Percentiles rank a stretch among this genome's conserved stretches.
Conservation (phyloP, 2,113 vertebrate species). For the Rhodinocichla rosea region DNA sequence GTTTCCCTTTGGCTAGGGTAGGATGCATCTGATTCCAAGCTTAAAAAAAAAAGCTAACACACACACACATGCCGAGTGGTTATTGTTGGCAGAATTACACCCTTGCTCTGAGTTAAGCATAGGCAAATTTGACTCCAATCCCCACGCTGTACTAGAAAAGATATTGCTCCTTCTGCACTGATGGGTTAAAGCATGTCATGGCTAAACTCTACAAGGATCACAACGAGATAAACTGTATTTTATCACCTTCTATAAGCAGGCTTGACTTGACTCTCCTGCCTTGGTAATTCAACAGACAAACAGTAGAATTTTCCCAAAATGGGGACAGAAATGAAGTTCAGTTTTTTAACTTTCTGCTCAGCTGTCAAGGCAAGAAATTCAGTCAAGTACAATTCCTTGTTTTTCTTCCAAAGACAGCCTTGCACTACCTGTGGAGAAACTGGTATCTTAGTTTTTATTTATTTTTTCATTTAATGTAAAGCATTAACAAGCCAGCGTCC, state of each 20-base stretch:
- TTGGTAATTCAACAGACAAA: background rate
- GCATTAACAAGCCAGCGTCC: background rate
- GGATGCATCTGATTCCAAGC: constrained; percentile 51
- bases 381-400: background rate
- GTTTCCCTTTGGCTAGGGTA: constrained; percentile 38
- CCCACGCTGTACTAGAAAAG: background rate
- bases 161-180: background rate
- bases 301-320: background rate
- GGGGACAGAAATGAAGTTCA: background rate
- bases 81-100: background rate
- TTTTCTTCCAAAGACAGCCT: background rate
- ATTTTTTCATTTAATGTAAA: background rate
- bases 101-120: background rate
- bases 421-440: background rate
- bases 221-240: accelerated
- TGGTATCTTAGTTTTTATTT: background rate
- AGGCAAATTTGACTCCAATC: background rate
- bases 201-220: background rate
- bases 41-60: background rate
- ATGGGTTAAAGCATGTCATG: background rate
- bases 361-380: background rate
- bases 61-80: background rate
- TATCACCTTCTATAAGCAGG: background rate
- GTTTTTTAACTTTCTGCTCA: background rate
- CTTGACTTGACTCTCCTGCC: background rate